These are phyloP conservation scores for Heteromurus nitidus DNA, from an alignment of 2,888 invertebrate genomes.

Conservation along the genomic window DNA sequence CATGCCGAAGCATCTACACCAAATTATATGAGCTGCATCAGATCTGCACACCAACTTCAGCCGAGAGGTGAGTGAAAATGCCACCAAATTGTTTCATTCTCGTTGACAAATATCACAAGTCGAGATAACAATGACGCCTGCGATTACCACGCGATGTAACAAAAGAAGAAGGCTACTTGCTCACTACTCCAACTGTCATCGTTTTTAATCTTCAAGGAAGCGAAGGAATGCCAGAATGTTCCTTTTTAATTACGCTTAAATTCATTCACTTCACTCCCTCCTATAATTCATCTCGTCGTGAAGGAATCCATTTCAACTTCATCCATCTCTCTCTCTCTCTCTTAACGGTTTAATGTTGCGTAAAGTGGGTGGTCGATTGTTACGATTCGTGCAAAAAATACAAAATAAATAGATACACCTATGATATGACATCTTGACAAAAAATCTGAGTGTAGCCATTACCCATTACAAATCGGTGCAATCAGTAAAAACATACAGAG, in stretches of 20 bases:
- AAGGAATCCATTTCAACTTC: background rate
- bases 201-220: conserved; percentile 22
- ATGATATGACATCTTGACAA: conserved; percentile 6
- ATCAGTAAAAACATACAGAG: too few relatives aligned
- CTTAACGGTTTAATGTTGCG: conserved; percentile 6
- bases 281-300: conserved; percentile 1
- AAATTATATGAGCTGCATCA: too few relatives aligned
- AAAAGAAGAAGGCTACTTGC: conserved; percentile 27
- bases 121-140: conserved; percentile 12
- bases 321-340: too few relatives aligned
- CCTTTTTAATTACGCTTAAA: conserved; percentile 15
- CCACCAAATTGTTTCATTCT: background rate
- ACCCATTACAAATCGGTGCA: too few relatives aligned
- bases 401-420: background rate
- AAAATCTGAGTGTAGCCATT: conserved; percentile 1
- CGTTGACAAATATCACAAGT: conserved; percentile 20
- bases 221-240: background rate
- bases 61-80: background rate
- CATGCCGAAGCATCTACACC: too few relatives aligned
- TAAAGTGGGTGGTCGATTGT: conserved; percentile 17
- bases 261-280: conserved; percentile 28
- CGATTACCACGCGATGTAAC: background rate
- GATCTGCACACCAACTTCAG: too few relatives aligned
- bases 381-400: background rate
- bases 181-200: conserved; percentile 35